phyloP scores from a whole-genome alignment of 2,797 vertebrate genomes.

The Bovichtus diacanthus region DNA sequence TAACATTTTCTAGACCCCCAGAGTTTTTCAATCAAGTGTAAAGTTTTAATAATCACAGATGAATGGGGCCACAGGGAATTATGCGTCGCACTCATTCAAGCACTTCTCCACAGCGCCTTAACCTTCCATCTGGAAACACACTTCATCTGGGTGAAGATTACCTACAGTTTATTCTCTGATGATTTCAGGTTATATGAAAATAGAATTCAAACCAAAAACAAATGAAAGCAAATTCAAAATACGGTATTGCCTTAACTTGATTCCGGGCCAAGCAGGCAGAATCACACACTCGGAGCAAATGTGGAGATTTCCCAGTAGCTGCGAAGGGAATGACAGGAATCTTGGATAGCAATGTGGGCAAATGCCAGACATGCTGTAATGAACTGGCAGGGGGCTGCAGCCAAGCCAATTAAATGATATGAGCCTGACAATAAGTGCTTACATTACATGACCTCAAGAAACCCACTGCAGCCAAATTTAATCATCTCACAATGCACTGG shows the following conservation, averaged over 20 bases:
- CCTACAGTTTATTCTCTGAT: slow-evolving; percentile 5
- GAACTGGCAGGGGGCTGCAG: slow-evolving; percentile 49
- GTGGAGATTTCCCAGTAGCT: slow-evolving; percentile 40
- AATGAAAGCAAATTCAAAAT: background rate
- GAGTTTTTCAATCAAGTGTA: slow-evolving; percentile 70
- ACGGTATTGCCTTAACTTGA: background rate
- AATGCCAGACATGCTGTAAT: slow-evolving; percentile 45
- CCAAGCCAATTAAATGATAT: slow-evolving; percentile 73
- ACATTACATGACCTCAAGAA: slow-evolving; percentile 66
- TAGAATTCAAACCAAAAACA: slow-evolving; percentile 8
- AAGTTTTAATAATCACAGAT: slow-evolving; percentile 69
- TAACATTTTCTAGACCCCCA: slow-evolving; percentile 67
- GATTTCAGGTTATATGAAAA: slow-evolving; percentile 14
- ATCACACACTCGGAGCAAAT: slow-evolving; percentile 4
- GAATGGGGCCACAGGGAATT: slow-evolving; percentile 52
- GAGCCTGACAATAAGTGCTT: slow-evolving; percentile 63
- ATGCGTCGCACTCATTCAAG: slow-evolving; percentile 25
- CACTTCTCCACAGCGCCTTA: slow-evolving; percentile 17
- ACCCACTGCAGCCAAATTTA: slow-evolving; percentile 51
- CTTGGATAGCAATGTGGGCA: slow-evolving; percentile 23
- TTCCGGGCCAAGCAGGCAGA: background rate
- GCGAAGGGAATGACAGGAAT: slow-evolving; percentile 33
- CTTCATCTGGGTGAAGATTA: slow-evolving; percentile 23
- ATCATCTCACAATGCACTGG: slow-evolving; percentile 54
- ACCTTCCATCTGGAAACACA: slow-evolving; percentile 42